These are phyloP conservation scores for Sericinus montela DNA, from an alignment of 2,888 invertebrate genomes.

Conservation along the genomic window DNA sequence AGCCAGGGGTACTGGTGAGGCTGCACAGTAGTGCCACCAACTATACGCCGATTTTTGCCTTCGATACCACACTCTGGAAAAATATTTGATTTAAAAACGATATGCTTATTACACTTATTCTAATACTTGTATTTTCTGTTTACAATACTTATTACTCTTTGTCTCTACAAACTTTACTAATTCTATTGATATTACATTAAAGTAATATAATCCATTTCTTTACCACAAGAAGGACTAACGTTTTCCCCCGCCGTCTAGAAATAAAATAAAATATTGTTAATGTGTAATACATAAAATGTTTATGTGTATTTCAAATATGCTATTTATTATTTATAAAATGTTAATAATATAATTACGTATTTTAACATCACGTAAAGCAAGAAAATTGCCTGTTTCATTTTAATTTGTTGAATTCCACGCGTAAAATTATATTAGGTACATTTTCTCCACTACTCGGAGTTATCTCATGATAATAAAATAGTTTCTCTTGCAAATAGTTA, in stretches of 20 bases:
- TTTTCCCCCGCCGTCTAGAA: slow-evolving; percentile 38
- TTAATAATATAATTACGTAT: slow-evolving; percentile 38
- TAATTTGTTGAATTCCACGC: slow-evolving; percentile 29
- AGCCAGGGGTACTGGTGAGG: slow-evolving; percentile 79
- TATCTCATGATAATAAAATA: slow-evolving; percentile 5
- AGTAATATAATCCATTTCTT: slow-evolving; percentile 13
- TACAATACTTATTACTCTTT: too few relatives aligned
- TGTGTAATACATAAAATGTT: too few relatives aligned
- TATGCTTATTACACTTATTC: too few relatives aligned
- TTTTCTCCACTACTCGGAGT: background rate
- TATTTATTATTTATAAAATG: background rate
- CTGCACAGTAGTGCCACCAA: slow-evolving; percentile 70
- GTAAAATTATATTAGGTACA: background rate
- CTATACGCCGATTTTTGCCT: slow-evolving; percentile 69
- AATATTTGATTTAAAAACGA: background rate
- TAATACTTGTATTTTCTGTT: too few relatives aligned
- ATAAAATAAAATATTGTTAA: slow-evolving; percentile 10
- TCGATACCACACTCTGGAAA: slow-evolving; percentile 59
- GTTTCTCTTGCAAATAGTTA: slow-evolving; percentile 27
- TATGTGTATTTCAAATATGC: too few relatives aligned
- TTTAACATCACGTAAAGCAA: slow-evolving; percentile 40
- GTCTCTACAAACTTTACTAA: too few relatives aligned
- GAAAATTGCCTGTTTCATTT: slow-evolving; percentile 52
- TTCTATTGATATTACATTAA: too few relatives aligned
- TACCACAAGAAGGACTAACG: slow-evolving; percentile 49